Percentiles rank a stretch among this genome's conserved stretches.
phyloP scores from a whole-genome alignment of 2,888 invertebrate genomes.

The Girardia tigrina region DNA sequence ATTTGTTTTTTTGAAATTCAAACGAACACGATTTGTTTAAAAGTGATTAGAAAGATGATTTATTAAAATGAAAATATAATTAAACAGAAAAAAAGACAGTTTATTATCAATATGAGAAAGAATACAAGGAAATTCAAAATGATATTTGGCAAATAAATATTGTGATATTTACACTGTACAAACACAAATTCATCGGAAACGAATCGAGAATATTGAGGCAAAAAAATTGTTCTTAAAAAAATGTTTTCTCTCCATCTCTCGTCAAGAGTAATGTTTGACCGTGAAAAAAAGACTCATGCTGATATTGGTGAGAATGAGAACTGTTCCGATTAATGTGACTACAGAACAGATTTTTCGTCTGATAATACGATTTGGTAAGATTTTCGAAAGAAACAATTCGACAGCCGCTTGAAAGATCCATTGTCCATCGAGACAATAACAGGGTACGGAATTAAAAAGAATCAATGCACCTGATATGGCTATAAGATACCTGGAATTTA shows the following conservation, averaged over 20 bases:
- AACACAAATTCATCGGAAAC: too few relatives aligned
- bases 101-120: too few relatives aligned
- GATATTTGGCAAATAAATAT: too few relatives aligned
- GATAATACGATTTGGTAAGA: conserved; percentile 2
- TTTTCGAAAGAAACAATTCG: conserved; percentile 40
- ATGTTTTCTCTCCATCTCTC: too few relatives aligned
- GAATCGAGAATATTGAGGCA: neutral
- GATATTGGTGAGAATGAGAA: conserved; percentile 11
- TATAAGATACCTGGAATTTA: conserved; percentile 57
- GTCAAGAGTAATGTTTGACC: conserved; percentile 5
- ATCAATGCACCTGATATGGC: conserved; percentile 68
- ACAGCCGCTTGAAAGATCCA: conserved; percentile 60
- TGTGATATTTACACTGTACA: neutral
- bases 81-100: too few relatives aligned
- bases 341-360: neutral
- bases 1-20: too few relatives aligned
- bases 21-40: too few relatives aligned
- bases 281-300: neutral
- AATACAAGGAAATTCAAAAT: too few relatives aligned
- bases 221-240: too few relatives aligned
- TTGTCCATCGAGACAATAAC: conserved; percentile 81
- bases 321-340: neutral
- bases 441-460: conserved; percentile 76
- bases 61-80: too few relatives aligned
- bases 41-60: too few relatives aligned